Base-by-base conservation (phyloP, 2,797 vertebrate species). In the Trachurus trachurus region DNA sequence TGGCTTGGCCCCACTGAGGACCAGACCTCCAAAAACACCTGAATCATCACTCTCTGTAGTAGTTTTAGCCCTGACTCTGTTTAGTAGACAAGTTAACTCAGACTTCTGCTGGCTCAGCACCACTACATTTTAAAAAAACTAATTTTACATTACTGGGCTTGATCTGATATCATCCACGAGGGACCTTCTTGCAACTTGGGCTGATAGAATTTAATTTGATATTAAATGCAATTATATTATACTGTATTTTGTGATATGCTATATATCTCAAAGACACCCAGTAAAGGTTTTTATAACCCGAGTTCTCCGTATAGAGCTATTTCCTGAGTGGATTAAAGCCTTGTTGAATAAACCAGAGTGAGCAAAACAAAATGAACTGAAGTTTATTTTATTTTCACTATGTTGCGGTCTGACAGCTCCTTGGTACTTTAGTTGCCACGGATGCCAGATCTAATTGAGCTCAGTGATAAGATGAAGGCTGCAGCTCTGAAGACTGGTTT, bases 31-130 rank as follows among this genome's bases (percentile, higher is more conserved):
- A 10, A 50, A 73, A 88, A 79, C 53, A 68, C 62, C 71, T 69
- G 77, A 71, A 67, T 91, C 81, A 88, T 88, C 83, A 76, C 0
- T 45, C 42, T 17, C 42, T 17, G 13, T 37, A 1, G 71, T 9
- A 19, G 29, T 53, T 66, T 69, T 49, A 65, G 54, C 63, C 66
- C 54, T 12, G 26, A 75, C 64, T 80, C 59, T 67, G 57, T 79
- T 84, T 9, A 76, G 66, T 34, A 12, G 64, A 39, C 74, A 71
- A 84, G 68, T 79, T 86, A 78, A 83, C 77, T 72, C 39, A 54
- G 71, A 78, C 75, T 87, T 91, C 74, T 88, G 79, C 76, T 29
- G 40, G 53, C 64, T 87, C 87, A 85, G 87, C 82, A 73, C 19
- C 37, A 26, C 34, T 53, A 60, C 57, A 66, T 81, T 58, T 68